A percentile compares a stretch with the other conserved stretches of the same genome.
Evolutionary conservation across 2,113 vertebrate genomes (phyloP).

Genomic region (Trachemys scripta): DNA sequence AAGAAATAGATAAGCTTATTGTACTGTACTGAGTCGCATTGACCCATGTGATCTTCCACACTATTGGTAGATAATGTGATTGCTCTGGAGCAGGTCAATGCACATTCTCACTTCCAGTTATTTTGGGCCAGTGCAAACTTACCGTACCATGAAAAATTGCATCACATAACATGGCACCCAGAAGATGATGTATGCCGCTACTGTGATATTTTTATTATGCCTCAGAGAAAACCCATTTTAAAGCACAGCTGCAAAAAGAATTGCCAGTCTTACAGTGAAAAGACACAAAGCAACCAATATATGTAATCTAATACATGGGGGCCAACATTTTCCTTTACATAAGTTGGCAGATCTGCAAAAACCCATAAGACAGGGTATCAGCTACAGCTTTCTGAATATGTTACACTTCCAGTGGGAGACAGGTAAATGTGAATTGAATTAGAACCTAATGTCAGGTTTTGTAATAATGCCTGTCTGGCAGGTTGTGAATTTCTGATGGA

Average conservation of each 20-base stretch:
- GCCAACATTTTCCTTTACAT: conserved; percentile 18
- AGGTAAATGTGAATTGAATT: not conserved
- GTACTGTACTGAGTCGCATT: conserved; percentile 42
- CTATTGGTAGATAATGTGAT: conserved; percentile 59
- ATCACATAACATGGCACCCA: conserved; percentile 26
- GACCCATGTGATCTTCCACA: conserved; percentile 23
- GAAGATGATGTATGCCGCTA: conserved; percentile 66
- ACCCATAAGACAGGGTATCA: not conserved
- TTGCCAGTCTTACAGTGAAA: conserved; percentile 2
- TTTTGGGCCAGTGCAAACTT: conserved; percentile 66
- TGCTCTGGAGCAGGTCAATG: conserved; percentile 72
- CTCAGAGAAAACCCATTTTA: conserved; percentile 61
- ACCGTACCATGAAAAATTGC: conserved; percentile 67
- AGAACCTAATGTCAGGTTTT: not conserved
- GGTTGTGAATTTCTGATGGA: not conserved
- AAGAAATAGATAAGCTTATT: conserved; percentile 49
- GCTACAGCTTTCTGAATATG: not conserved
- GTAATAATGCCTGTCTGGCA: not conserved
- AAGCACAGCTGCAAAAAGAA: conserved; percentile 39
- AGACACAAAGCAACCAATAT: not conserved
- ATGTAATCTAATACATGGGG: not conserved
- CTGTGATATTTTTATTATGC: conserved; percentile 65
- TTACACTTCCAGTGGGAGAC: not conserved
- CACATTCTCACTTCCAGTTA: conserved; percentile 63
- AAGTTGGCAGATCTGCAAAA: conserved; percentile 10